Evolutionary conservation across 2,797 vertebrate genomes (phyloP), one percentile per base, ranked within the genome.

Genomic region (Chloroceryle inda): DNA sequence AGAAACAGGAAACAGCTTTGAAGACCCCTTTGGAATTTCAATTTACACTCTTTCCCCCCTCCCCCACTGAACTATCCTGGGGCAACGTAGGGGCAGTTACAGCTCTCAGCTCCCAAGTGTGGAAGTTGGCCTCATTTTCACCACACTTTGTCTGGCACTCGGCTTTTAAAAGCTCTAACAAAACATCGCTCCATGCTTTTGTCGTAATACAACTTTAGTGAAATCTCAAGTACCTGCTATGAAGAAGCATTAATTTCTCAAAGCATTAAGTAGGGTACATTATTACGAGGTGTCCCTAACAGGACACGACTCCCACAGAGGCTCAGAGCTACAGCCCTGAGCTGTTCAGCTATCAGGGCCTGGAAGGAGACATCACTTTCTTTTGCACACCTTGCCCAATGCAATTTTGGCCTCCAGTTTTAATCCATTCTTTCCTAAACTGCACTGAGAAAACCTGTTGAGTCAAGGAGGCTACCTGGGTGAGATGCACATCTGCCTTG

Each of bases 51-150:
- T 29, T 11, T 35, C 11, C 9, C 2, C 6, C 2, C 8, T 16
- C 13, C 13, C 50, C 14, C 12, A 12, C 2, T 24, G 9, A 83
- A 45, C 29, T 26, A 33, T n/a, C 26, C 29, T 6, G 50, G 38
- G 52, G 18, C n/a, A 85, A 9, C 1, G 0, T n/a, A 55, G 35
- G 16, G 0, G 0, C 24, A 85, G 76, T 10, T 35, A 49, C 7
- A 73, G 71, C 42, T n/a, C 19, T 49, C 26, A 37, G 59, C 27
- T 78, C 35, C 15, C 8, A 45, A 24, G 6, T 0, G 20, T 6
- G 6, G 5, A 37, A 52, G 6, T 1, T 22, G 40, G 66, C 22
- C 75, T 56, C 26, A 13, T 62, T 76, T 50, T 47, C 55, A 73
- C 16, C 11, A 52, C 2, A n/a, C 17, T n/a, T 64, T 1, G 11